Base-by-base conservation (phyloP, 2,888 invertebrate species). In the Eudasyphora cyanicolor region DNA sequence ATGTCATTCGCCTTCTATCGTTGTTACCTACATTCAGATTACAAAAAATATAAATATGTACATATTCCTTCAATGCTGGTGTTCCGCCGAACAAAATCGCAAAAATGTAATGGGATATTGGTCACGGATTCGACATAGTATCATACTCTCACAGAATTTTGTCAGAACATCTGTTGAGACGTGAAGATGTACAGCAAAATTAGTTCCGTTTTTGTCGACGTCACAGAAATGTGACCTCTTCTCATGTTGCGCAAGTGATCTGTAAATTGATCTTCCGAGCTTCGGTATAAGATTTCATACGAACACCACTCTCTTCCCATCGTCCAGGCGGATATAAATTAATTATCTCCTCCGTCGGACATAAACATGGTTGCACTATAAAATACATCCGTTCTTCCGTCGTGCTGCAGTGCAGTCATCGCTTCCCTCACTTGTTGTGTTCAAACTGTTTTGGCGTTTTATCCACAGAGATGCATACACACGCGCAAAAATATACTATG, bases 211-310 rank as follows among this genome's bases (percentile, higher is more conserved):
- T 74, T 81, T 78, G n/a, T 42, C 51, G 51, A 73, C 73, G 79
- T 57, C 32, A 67, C 14, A 21, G 8, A 14, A 67, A 35, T 29
- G 4, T 74, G 21, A 14, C n/a, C 29, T 19, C 6, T 64, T 29
- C 2, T 17, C 10, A 27, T 51, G n/a, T 42, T 77, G 14, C 42
- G 14, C 17, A 27, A 86, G 27, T 85, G 86, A 84, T 85, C 86
- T 80, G 83, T 86, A 76, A 84, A 84, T 79, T 84, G 85, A 83
- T 80, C 83, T 82, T 85, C 85, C 85, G 85, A 85, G 78, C 73
- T 82, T 45, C 51, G 38, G 24, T 49, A 74, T 73, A 73, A 49
- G 57, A 35, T 76, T 73, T 70, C 57, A 49, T 74, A 24, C 27
- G n/a, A n/a, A n/a, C n/a, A n/a, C n/a, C 69, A n/a, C 14, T 24